Conservation (phyloP, 2,888 invertebrate genomes). For the Xylota sylvarum region DNA sequence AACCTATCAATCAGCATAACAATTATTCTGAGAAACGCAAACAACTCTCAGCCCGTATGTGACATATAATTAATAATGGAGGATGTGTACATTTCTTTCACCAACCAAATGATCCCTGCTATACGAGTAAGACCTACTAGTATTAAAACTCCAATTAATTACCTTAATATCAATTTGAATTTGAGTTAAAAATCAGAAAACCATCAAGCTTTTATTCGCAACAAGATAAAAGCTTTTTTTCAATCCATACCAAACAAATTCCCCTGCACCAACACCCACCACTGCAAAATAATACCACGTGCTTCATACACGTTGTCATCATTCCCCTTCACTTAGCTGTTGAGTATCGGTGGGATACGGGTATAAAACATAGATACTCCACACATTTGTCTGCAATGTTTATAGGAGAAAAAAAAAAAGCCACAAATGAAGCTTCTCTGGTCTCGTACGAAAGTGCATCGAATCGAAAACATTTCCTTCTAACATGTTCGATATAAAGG, state of each 20-base stretch:
- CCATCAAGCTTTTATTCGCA: background rate
- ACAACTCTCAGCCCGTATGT: background rate
- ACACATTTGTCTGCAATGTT: conserved; percentile 12
- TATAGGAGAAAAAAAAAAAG: background rate
- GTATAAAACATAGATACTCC: conserved; percentile 11
- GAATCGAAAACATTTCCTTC: conserved; percentile 13
- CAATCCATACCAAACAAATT: background rate
- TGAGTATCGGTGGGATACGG: conserved; percentile 10
- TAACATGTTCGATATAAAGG: conserved; percentile 13
- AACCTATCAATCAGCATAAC: background rate
- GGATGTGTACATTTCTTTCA: background rate
- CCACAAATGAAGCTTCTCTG: background rate
- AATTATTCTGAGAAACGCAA: background rate
- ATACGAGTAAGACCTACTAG: no score
- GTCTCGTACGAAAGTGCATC: background rate
- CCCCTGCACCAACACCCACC: conserved; percentile 8
- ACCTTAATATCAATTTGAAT: background rate
- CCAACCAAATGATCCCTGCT: no score
- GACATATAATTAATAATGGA: background rate
- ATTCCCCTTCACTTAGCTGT: conserved; percentile 4
- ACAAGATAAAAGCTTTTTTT: conserved; percentile 1
- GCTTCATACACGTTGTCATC: conserved; percentile 34
- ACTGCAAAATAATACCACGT: conserved; percentile 30
- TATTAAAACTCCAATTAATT: no score
- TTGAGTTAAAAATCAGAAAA: background rate